Conservation (phyloP, 2,113 vertebrate genomes). For the Noctilio leporinus region DNA sequence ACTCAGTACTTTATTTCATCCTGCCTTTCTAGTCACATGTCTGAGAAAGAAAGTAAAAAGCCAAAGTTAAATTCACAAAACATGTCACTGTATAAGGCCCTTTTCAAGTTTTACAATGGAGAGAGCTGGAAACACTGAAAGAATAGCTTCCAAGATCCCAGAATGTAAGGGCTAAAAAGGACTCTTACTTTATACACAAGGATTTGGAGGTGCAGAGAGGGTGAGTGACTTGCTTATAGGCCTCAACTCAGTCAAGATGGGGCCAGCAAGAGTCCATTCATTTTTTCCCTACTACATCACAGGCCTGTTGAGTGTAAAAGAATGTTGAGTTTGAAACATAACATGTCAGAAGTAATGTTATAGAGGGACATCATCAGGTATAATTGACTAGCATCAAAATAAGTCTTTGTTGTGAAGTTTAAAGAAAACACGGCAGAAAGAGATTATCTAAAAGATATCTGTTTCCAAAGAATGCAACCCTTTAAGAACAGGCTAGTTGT, state of each 20-base stretch:
- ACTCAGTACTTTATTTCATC: neutral
- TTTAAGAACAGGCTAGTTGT: neutral
- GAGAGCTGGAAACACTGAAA: neutral
- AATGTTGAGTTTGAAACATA: neutral
- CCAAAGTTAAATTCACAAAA: slow-evolving; percentile 21
- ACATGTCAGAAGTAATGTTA: neutral
- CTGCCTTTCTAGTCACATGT: neutral
- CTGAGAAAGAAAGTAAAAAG: neutral
- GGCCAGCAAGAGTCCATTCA: neutral
- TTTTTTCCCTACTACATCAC: neutral
- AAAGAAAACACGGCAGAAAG: neutral
- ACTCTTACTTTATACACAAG: neutral
- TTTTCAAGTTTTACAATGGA: neutral
- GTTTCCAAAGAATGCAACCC: neutral
- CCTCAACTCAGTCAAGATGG: neutral
- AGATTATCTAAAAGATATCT: neutral
- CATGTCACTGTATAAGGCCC: neutral
- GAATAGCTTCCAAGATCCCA: neutral
- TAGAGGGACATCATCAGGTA: neutral
- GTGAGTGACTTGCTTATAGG: neutral
- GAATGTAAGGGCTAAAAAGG: neutral
- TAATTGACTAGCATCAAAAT: neutral
- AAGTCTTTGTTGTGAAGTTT: neutral
- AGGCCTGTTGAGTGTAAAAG: neutral
- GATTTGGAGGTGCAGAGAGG: neutral